Conservation (phyloP, 2,113 vertebrate genomes). For the Thunnus maccoyii region DNA sequence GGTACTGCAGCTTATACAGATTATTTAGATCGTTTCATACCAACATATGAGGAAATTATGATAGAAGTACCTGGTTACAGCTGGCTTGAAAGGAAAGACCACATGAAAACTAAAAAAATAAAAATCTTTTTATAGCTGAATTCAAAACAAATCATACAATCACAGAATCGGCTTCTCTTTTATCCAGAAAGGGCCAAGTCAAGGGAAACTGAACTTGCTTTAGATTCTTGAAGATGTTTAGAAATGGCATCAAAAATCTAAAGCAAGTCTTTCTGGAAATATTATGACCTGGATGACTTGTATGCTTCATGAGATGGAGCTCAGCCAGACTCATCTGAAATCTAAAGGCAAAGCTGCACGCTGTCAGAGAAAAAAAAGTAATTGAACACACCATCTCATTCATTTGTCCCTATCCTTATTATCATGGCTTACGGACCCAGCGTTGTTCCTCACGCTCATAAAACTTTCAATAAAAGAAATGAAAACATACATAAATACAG, state of each 20-base stretch:
- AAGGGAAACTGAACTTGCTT: too few species aligned
- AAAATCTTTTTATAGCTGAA: neutral
- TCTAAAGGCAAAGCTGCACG: slow-evolving; percentile 9
- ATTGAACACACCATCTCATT: slow-evolving; percentile 21
- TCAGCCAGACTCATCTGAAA: slow-evolving; percentile 27
- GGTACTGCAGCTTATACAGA: slow-evolving; percentile 34
- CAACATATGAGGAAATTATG: neutral
- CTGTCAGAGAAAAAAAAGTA: slow-evolving; percentile 2
- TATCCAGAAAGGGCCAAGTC: too few species aligned
- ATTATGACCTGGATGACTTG: too few species aligned
- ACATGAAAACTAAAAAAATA: neutral
- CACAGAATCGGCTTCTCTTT: neutral
- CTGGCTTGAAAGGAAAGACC: neutral
- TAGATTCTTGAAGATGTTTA: too few species aligned
- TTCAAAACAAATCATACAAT: neutral
- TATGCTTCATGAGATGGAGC: neutral
- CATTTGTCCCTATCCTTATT: neutral
- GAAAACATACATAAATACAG: too few species aligned
- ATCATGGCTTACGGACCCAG: neutral
- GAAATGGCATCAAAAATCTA: neutral
- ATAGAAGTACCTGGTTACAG: neutral
- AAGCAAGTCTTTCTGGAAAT: neutral
- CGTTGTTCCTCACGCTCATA: neutral
- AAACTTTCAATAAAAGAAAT: too few species aligned
- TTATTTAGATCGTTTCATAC: neutral